Base-by-base conservation (phyloP, 2,113 vertebrate species). In the Halichoeres trimaculatus region DNA sequence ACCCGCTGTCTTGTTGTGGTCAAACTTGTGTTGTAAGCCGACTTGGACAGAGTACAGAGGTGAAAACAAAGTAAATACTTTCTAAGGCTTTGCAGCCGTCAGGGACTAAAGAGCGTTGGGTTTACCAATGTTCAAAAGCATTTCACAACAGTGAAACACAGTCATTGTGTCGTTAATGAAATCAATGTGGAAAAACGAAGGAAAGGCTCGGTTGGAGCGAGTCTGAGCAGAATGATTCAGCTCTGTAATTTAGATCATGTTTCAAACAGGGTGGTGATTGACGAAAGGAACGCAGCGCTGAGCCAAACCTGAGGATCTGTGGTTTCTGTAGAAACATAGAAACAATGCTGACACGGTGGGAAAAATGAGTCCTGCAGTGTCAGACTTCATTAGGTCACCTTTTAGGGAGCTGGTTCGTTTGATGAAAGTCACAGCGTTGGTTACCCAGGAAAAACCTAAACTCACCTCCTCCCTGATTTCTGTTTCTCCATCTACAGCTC, bases 401-500 rank as follows among this genome's bases (percentile, higher is more conserved):
- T 58, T 16, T 10, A 9, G 12, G 35, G 22, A 12, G 56, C 36
- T 48, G 43, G 17, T 17, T 34, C 1, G 9, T 64, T 64, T 50
- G 26, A 17, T 41, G 3, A 26, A 40, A 43, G 35, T 41, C 35
- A 40, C 19, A 26, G 11, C 35, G 11, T 51, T 51, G 10, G 10
- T 2, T 10, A 40, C 19, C 20, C 19, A 16, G 12, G 6, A 10
- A 38, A 10, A 38, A 40, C 38, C 1, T 40, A 12, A 11, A 12
- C 11, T 40, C 13, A 12, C 13, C 10, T 40, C 38, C 13, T 9
- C n/a, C n/a, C n/a, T n/a, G n/a, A 30, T 30, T 30, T 30, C 30
- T 30, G 6, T 3, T 30, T 30, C 30, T 30, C 30, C 30, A 30
- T 30, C 30, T 30, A 4, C 30, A 95, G 90, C 90, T 90, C 57